Conservation (phyloP, 53 echinoderm and acorn worm species). For the Henricia sp. region DNA sequence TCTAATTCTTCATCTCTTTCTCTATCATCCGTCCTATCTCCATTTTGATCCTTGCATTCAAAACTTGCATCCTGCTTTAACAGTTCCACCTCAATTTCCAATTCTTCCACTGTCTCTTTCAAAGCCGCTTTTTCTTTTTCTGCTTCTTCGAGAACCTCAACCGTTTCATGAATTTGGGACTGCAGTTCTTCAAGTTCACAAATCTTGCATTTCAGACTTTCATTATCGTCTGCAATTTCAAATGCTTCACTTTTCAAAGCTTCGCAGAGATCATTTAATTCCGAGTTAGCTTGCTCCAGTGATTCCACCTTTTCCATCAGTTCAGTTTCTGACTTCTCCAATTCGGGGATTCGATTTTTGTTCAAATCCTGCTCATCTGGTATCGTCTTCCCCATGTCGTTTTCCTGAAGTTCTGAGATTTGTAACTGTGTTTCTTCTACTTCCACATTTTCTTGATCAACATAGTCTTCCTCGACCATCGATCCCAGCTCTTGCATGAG, state of each 20-base stretch:
- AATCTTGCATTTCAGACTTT: slow-evolving; percentile 37
- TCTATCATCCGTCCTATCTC: slow-evolving; percentile 7
- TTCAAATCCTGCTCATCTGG: background rate
- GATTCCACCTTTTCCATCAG: slow-evolving; percentile 82
- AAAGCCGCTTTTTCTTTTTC: slow-evolving; percentile 39
- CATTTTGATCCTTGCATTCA: slow-evolving; percentile 1
- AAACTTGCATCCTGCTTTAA: background rate
- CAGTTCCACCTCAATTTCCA: slow-evolving; percentile 2
- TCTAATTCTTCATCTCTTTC: slow-evolving; percentile 31
- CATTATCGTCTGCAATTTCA: slow-evolving; percentile 45
- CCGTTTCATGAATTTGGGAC: slow-evolving; percentile 47
- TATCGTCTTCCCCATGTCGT: background rate
- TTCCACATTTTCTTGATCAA: slow-evolving; percentile 58
- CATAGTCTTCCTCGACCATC: slow-evolving; percentile 70
- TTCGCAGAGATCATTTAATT: slow-evolving; percentile 64
- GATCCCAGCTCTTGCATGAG: slow-evolving; percentile 66
- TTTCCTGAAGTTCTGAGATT: background rate
- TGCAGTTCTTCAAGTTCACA: slow-evolving; percentile 59
- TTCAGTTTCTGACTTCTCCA: slow-evolving; percentile 91
- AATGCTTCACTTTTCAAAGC: slow-evolving; percentile 38
- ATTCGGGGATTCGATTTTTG: slow-evolving; percentile 60
- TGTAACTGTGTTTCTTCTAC: slow-evolving; percentile 13
- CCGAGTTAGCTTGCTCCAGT: slow-evolving; percentile 64
- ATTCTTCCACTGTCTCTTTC: slow-evolving; percentile 8
- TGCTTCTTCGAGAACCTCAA: slow-evolving; percentile 19